Evolutionary conservation across 1,140 invertebrate genomes (phyloP).

Genomic region (Lepidurus packardi): DNA sequence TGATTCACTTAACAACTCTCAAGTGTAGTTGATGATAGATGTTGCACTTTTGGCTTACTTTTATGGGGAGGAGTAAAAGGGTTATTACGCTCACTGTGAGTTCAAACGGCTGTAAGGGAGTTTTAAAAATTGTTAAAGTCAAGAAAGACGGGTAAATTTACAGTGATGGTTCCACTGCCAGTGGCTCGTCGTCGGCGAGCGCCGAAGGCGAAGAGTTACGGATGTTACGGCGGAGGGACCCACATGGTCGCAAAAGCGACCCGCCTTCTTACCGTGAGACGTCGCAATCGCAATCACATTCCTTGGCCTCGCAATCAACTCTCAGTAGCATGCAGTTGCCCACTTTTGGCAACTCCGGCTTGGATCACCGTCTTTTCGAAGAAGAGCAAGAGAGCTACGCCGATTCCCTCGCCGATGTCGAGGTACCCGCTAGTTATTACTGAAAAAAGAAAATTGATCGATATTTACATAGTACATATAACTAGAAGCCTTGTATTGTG

Average conservation of each 20-base stretch:
- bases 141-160: slow-evolving; percentile 16
- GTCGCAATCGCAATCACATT: neutral
- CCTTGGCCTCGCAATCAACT: neutral
- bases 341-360: neutral
- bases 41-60: no score
- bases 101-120: neutral
- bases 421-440: neutral
- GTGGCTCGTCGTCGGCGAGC: slow-evolving; percentile 7
- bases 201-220: neutral
- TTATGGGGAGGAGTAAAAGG: neutral
- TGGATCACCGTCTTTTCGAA: neutral
- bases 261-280: neutral
- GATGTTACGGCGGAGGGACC: neutral
- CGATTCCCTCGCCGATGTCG: neutral
- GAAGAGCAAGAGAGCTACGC: slow-evolving; percentile 15
- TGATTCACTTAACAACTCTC: no score
- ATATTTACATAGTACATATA: neutral
- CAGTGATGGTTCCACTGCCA: slow-evolving; percentile 20
- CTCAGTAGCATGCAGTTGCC: neutral
- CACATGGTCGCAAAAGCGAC: slow-evolving; percentile 8
- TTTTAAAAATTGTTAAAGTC: neutral
- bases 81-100: no score
- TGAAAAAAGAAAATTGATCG: no score
- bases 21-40: neutral
- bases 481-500: neutral